Base-by-base conservation (phyloP, 2,113 vertebrate genomes). In the Barnardius zonarius region DNA sequence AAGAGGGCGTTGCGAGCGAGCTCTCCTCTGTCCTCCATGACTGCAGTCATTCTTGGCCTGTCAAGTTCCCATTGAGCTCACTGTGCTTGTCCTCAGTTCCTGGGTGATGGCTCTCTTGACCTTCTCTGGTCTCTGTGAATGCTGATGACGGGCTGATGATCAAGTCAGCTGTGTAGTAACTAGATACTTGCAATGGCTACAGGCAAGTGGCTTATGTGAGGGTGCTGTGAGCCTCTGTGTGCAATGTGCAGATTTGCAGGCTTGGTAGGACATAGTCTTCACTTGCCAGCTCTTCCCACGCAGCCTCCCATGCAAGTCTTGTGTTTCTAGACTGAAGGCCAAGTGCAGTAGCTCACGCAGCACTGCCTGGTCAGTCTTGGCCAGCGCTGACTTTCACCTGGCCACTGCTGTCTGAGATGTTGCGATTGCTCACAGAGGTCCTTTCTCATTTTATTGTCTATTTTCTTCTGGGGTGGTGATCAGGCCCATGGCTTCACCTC, bases 41-140 rank as follows among this genome's bases (percentile, higher is more conserved):
- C 81, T 79, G 57, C 80, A 63, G 86, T 73, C 52, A 86, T 95
- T 93, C 91, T 92, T 90, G 92, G 70, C 80, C 81, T 95, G 81
- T 93, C 80, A 94, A 83, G 57, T 89, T 95, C 68, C 78, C 23
- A 67, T 51, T 84, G 88, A 94, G 81, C 44, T 91, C 0, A 0
- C 63, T 66, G 17, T 75, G 73, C 69, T 86, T 82, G 61, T 82
- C 69, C 39, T 75, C 74, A 89, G 17, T 91, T 94, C 54, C 74
- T 94, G 46, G n/a, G 17, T 85, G 92, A 93, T 92, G 88, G 27
- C 83, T 94, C 77, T 94, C 86, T 91, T 96, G 95, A 96, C 91
- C 94, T 96, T 93, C 74, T 92, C 41, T 90, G 88, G 68, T 96
- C 85, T 78, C 59, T 75, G 13, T 86, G 66, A 91, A 66, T 92